Evolutionary conservation across 2,888 invertebrate genomes (phyloP).

Genomic region (Hanleya hanleyi): DNA sequence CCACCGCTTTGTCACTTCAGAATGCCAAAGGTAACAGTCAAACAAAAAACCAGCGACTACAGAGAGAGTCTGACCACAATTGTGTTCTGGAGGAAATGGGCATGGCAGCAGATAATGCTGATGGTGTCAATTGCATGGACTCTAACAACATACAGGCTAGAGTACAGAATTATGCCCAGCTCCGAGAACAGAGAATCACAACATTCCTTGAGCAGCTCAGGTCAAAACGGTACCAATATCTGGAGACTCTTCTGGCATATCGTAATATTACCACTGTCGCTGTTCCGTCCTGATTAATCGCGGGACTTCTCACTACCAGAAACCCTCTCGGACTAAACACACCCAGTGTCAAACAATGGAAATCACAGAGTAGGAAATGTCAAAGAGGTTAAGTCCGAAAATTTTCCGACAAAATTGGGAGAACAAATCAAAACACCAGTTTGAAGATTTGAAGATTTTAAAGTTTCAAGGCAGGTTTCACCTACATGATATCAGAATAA

Average conservation of each 20-base stretch:
- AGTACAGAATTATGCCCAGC: conserved; percentile 43
- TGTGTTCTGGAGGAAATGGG: conserved; percentile 44
- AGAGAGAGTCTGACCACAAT: conserved; percentile 52
- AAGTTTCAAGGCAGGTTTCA: too few relatives aligned
- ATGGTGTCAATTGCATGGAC: conserved; percentile 3
- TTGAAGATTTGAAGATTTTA: too few relatives aligned
- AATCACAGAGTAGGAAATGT: too few relatives aligned
- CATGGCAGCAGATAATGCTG: conserved; percentile 9
- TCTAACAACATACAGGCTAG: conserved; percentile 31
- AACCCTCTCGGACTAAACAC: too few relatives aligned
- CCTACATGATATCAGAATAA: too few relatives aligned
- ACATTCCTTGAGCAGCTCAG: conserved; percentile 49
- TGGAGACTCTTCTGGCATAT: conserved; percentile 22
- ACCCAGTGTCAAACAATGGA: too few relatives aligned
- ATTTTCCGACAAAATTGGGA: too few relatives aligned
- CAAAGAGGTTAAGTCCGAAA: too few relatives aligned
- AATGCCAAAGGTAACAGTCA: conserved; percentile 50
- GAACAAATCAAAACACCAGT: too few relatives aligned
- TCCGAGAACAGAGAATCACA: conserved; percentile 46
- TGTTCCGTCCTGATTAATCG: too few relatives aligned
- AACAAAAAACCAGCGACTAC: conserved; percentile 42
- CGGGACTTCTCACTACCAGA: too few relatives aligned
- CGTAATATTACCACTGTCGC: too few relatives aligned
- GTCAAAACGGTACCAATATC: conserved; percentile 40
- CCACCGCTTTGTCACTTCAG: conserved; percentile 37